A percentile compares a stretch with the other conserved stretches of the same genome.
Conservation (phyloP, 1,140 invertebrate genomes). For the Centruroides vittatus region DNA sequence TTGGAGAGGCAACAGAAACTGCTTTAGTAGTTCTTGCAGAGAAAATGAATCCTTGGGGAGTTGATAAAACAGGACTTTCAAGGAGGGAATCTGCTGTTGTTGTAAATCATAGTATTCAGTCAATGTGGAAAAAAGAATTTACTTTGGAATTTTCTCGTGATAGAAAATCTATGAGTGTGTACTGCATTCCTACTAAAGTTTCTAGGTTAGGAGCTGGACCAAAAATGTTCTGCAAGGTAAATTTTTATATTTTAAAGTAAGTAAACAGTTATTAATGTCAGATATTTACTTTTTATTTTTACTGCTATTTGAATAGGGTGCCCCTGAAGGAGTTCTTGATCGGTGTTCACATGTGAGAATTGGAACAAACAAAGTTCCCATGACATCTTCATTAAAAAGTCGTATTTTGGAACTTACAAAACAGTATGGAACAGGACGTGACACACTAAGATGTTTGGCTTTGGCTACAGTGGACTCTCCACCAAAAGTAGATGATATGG, state of each 20-base stretch:
- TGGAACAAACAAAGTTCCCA: conserved; percentile 73
- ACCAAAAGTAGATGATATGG: conserved; percentile 87
- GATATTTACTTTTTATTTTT: too few species aligned
- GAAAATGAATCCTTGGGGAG: conserved; percentile 86
- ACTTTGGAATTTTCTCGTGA: conserved; percentile 99
- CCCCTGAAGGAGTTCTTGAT: conserved; percentile 96
- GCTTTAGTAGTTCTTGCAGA: conserved; percentile 95
- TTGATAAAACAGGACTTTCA: conserved; percentile 75
- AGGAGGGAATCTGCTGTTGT: conserved; percentile 83
- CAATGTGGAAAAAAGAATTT: conserved; percentile 98
- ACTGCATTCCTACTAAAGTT: conserved; percentile 78
- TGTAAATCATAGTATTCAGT: conserved; percentile 83
- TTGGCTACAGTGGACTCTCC: conserved; percentile 92
- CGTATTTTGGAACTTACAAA: conserved; percentile 86
- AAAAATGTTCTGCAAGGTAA: conserved; percentile 84
- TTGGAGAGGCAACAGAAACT: conserved; percentile 99
- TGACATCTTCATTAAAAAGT: conserved; percentile 79
- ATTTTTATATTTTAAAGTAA: not conserved
- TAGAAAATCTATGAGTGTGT: conserved; percentile 99
- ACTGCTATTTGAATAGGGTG: conserved; percentile 43
- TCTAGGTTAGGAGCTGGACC: conserved; percentile 74
- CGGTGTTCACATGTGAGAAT: conserved; percentile 94
- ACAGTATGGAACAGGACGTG: conserved; percentile 94
- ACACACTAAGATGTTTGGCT: conserved; percentile 95
- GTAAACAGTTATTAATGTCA: too few species aligned